Conservation (phyloP, 1,140 invertebrate species). For the Pogonognathellus flavescens region DNA sequence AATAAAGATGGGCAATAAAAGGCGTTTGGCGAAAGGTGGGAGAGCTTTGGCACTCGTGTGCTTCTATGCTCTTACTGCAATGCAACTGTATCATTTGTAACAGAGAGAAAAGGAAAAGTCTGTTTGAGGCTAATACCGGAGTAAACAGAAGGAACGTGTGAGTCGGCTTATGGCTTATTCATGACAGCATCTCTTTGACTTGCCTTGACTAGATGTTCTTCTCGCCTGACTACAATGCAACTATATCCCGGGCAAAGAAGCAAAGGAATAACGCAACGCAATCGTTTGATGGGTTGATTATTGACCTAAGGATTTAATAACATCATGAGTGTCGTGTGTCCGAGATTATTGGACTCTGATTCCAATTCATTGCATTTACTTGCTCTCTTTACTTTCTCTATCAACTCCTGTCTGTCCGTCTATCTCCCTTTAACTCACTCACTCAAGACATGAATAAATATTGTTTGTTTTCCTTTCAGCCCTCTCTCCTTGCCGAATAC, state of each 20-base stretch:
- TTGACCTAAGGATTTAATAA: constrained; percentile 66
- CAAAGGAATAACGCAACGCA: constrained; percentile 17
- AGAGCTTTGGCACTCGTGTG: constrained; percentile 1
- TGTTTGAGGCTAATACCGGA: constrained; percentile 40
- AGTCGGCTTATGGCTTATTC: constrained; percentile 46
- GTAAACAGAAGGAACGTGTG: constrained; percentile 43
- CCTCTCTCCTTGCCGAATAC: not conserved
- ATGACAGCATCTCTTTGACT: constrained; percentile 35
- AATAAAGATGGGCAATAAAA: constrained; percentile 47
- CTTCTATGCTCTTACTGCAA: not conserved
- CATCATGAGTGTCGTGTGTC: constrained; percentile 66
- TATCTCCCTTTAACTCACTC: constrained; percentile 46
- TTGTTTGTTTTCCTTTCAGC: constrained; percentile 40
- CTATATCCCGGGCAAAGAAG: not conserved
- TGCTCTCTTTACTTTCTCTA: constrained; percentile 46
- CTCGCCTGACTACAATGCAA: not conserved
- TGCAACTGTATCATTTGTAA: not conserved
- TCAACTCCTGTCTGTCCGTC: not conserved
- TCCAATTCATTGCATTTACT: constrained; percentile 41
- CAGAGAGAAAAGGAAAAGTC: constrained; percentile 19
- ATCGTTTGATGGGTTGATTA: constrained; percentile 48
- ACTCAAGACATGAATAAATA: constrained; percentile 50
- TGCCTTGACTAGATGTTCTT: constrained; percentile 8
- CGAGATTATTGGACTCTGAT: constrained; percentile 61
- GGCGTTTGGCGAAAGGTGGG: constrained; percentile 30